phyloP scores from a whole-genome alignment of 2,113 vertebrate genomes.

The Lathamus discolor region DNA sequence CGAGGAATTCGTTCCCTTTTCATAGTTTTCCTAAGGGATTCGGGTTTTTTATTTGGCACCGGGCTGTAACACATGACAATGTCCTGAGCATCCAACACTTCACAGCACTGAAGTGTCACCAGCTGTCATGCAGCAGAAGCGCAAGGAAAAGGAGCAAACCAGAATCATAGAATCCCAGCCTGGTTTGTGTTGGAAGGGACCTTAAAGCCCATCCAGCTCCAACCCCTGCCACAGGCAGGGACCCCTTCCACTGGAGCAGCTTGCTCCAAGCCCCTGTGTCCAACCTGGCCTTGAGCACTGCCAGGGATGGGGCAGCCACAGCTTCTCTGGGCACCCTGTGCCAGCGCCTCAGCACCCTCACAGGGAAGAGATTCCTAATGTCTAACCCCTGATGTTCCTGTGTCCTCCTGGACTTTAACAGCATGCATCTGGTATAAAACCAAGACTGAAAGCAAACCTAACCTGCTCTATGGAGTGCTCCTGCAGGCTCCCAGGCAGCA shows the following conservation, averaged over 20 bases:
- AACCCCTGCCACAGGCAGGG: background rate
- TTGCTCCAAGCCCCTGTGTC: no score
- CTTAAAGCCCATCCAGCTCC: background rate
- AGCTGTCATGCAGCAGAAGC: fast-evolving
- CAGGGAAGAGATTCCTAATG: background rate
- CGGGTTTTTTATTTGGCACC: background rate
- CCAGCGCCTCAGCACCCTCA: no score
- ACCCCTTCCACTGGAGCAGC: background rate
- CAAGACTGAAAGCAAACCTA: background rate
- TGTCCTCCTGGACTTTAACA: background rate
- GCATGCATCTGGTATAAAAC: background rate
- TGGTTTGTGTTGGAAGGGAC: background rate
- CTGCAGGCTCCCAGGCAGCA: background rate
- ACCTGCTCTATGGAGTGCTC: background rate
- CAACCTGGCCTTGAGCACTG: no score
- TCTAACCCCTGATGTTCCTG: fast-evolving
- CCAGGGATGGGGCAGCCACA: no score
- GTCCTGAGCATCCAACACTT: background rate
- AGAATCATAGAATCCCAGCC: background rate
- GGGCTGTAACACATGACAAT: fast-evolving
- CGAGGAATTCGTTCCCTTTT: fast-evolving
- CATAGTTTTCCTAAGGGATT: background rate
- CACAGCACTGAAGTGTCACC: fast-evolving
- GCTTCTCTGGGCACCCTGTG: no score
- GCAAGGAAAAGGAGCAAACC: background rate